Conservation (phyloP, 64 coral and sea anemone species). For the Montipora efflorescens region DNA sequence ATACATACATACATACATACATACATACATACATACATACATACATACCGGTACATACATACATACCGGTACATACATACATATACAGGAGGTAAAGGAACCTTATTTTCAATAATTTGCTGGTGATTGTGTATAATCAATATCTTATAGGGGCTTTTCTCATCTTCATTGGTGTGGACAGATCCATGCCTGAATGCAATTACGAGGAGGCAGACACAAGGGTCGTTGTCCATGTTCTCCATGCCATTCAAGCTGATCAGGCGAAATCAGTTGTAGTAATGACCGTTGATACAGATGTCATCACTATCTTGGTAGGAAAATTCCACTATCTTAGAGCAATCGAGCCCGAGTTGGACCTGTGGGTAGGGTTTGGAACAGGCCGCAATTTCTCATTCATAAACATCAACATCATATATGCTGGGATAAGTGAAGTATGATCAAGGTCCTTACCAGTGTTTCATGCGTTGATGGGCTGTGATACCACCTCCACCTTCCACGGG, state of each 20-base stretch:
- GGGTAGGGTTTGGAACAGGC: slow-evolving; percentile 64
- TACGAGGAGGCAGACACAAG: slow-evolving; percentile 2
- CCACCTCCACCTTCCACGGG: slow-evolving; percentile 6
- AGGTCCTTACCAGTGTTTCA: slow-evolving; percentile 42
- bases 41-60: too few species aligned
- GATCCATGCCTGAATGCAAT: not conserved
- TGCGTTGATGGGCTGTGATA: slow-evolving; percentile 2
- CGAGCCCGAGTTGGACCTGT: slow-evolving; percentile 11
- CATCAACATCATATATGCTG: slow-evolving; percentile 1
- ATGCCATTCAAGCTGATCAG: slow-evolving; percentile 21
- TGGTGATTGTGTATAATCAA: not conserved
- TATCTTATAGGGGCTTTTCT: not conserved
- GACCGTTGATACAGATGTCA: slow-evolving; percentile 63
- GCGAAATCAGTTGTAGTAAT: slow-evolving; percentile 16
- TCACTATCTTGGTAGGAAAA: slow-evolving; percentile 54
- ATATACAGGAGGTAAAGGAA: too few species aligned
- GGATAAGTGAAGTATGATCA: slow-evolving; percentile 28
- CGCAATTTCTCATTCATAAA: slow-evolving; percentile 32
- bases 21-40: too few species aligned
- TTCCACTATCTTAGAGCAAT: not conserved
- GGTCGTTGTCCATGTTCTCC: slow-evolving; percentile 57
- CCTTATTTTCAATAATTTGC: too few species aligned
- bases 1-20: too few species aligned
- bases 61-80: too few species aligned
- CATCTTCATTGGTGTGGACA: not conserved